A percentile compares a stretch with the other conserved stretches of the same genome.
Conservation (phyloP, 2,113 vertebrate species). For the Lepus europaeus region DNA sequence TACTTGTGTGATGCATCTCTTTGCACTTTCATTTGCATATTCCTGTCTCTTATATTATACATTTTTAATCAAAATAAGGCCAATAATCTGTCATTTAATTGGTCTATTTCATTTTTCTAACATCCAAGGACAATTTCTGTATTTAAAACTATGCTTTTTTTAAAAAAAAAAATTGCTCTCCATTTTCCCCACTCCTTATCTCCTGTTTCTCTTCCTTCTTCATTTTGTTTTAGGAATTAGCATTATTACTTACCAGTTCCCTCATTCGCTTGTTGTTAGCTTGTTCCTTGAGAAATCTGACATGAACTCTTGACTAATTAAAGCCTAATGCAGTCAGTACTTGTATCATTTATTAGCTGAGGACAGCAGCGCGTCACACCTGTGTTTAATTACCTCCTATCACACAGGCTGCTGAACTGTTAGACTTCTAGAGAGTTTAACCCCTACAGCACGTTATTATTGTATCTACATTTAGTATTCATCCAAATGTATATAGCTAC, state of each 20-base stretch:
- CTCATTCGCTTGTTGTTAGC: background rate
- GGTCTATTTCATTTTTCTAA: background rate
- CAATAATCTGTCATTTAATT: background rate
- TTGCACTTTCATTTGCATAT: background rate
- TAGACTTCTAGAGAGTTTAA: background rate
- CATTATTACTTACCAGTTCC: background rate
- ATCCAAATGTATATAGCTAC: background rate
- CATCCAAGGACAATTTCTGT: background rate
- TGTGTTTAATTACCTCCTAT: background rate
- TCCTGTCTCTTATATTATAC: background rate
- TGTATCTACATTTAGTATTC: background rate
- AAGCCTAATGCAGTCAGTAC: background rate
- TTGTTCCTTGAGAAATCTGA: background rate
- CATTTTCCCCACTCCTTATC: background rate
- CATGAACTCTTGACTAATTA: background rate
- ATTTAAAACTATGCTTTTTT: background rate
- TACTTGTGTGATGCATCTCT: background rate
- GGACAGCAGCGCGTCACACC: background rate
- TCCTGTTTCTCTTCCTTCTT: background rate
- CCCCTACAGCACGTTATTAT: background rate
- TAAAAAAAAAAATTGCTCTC: background rate
- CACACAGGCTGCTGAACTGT: background rate
- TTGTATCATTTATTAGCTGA: background rate
- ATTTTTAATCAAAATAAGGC: background rate
- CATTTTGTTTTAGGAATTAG: background rate